A percentile compares a stretch with the other conserved stretches of the same genome.
phyloP scores from a whole-genome alignment of 2,888 invertebrate species.

The Netelia virgata region DNA sequence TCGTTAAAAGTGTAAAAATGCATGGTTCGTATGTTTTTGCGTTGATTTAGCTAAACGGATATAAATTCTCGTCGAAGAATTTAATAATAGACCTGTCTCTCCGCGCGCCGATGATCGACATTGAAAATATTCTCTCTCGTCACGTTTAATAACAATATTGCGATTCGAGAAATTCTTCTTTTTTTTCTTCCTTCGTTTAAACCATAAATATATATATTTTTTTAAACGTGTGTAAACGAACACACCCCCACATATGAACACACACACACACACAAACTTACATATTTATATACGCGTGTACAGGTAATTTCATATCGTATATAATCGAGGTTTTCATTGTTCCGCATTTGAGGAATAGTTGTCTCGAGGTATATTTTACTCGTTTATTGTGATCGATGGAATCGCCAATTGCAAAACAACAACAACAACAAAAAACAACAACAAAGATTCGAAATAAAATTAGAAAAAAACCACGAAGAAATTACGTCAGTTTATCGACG shows the following conservation, averaged over 20 bases:
- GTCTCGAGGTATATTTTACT: slow-evolving; percentile 51
- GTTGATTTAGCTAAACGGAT: slow-evolving; percentile 55
- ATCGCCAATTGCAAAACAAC: slow-evolving; percentile 8
- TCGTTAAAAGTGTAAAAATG: slow-evolving; percentile 11
- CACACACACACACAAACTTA: neutral
- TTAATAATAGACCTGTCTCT: slow-evolving; percentile 65
- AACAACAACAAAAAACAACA: slow-evolving; percentile 3
- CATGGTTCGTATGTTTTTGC: neutral
- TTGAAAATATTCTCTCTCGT: slow-evolving; percentile 44
- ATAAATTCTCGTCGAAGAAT: slow-evolving; percentile 68
- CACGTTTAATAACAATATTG: slow-evolving; percentile 45
- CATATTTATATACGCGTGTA: neutral
- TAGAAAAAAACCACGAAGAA: slow-evolving; percentile 1
- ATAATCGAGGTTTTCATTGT: slow-evolving; percentile 53
- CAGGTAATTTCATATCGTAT: slow-evolving; percentile 20
- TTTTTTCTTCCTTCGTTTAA: slow-evolving; percentile 38
- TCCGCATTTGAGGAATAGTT: slow-evolving; percentile 67
- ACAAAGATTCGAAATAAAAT: neutral
- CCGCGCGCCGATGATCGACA: slow-evolving; percentile 51
- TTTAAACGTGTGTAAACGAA: neutral
- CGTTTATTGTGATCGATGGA: slow-evolving; percentile 47
- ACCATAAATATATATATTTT: slow-evolving; percentile 29
- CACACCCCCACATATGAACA: neutral
- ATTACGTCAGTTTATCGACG: slow-evolving; percentile 25
- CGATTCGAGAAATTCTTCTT: slow-evolving; percentile 56